phyloP scores from a whole-genome alignment of 2,888 invertebrate genomes.

The Allophyes oxyacanthae region DNA sequence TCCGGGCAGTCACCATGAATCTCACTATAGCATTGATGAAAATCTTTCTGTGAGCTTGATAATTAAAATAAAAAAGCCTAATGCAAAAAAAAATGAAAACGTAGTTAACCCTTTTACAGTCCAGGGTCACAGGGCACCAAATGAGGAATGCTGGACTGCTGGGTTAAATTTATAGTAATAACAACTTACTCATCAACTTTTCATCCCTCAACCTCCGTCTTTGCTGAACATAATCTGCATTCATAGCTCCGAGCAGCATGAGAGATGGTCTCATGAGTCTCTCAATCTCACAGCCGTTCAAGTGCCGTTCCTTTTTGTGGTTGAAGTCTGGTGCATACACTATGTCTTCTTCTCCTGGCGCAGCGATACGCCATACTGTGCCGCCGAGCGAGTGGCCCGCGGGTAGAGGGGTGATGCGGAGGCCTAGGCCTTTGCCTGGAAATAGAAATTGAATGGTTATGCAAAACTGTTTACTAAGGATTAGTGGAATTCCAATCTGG shows the following conservation, averaged over 20 bases:
- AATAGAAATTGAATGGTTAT: slow-evolving; percentile 11
- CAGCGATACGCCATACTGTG: slow-evolving; percentile 99
- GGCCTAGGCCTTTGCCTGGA: slow-evolving; percentile 97
- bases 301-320: slow-evolving; percentile 99
- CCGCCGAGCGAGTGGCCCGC: slow-evolving; percentile 99
- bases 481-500: too few relatives aligned
- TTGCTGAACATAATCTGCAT: slow-evolving; percentile 97
- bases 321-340: slow-evolving; percentile 99
- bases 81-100: too few relatives aligned
- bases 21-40: too few relatives aligned
- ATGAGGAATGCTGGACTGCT: too few relatives aligned
- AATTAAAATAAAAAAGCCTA: too few relatives aligned
- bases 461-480: background rate
- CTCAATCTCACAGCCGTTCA: slow-evolving; percentile 98
- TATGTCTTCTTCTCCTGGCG: slow-evolving; percentile 99
- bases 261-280: slow-evolving; percentile 97
- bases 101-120: too few relatives aligned
- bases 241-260: slow-evolving; percentile 98
- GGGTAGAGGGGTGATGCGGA: slow-evolving; percentile 98
- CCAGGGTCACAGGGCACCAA: too few relatives aligned
- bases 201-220: slow-evolving; percentile 97
- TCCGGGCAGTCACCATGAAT: too few relatives aligned
- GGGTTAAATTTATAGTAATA: too few relatives aligned
- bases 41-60: too few relatives aligned
- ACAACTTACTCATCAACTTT: slow-evolving; percentile 95